Evolutionary conservation across 2,113 vertebrate species (phyloP).

Genomic region (Aspidoscelis tigris): DNA sequence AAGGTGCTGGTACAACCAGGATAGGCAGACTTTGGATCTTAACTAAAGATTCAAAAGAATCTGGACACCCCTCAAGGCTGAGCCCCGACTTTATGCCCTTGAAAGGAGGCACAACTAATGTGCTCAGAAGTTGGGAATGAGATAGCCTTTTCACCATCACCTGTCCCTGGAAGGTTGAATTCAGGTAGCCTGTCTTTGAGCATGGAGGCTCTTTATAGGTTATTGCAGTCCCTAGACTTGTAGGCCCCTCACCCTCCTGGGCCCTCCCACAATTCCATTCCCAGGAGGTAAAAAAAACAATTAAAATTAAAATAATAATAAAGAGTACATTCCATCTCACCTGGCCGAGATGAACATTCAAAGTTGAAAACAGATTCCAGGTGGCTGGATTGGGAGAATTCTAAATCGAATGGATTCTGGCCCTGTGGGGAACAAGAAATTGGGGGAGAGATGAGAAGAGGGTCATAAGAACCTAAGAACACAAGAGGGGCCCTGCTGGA

Average conservation of each 20-base stretch:
- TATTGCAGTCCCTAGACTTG: no score
- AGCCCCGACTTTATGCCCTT: not conserved
- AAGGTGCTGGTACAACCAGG: no score
- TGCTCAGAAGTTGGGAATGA: not conserved
- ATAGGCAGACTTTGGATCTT: no score
- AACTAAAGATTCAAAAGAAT: no score
- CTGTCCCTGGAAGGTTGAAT: no score
- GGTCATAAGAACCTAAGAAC: no score
- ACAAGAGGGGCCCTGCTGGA: no score
- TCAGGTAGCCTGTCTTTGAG: not conserved
- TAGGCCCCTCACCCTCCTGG: not conserved
- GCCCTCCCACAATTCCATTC: not conserved
- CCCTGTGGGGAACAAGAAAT: slow-evolving; percentile 73
- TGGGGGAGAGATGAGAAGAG: not conserved
- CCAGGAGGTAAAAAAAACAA: not conserved
- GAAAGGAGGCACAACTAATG: not conserved
- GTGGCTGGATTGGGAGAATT: slow-evolving; percentile 85
- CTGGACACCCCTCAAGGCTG: no score
- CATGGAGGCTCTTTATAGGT: not conserved
- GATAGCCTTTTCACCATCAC: no score
- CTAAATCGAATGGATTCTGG: slow-evolving; percentile 93
- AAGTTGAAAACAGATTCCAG: slow-evolving; percentile 88
- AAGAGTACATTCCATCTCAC: slow-evolving; percentile 70
- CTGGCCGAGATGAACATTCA: slow-evolving; percentile 86
- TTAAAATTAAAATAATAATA: not conserved